These are phyloP conservation scores for Pitangus sulphuratus DNA, from an alignment of 2,797 vertebrate genomes.

Conservation along the genomic window DNA sequence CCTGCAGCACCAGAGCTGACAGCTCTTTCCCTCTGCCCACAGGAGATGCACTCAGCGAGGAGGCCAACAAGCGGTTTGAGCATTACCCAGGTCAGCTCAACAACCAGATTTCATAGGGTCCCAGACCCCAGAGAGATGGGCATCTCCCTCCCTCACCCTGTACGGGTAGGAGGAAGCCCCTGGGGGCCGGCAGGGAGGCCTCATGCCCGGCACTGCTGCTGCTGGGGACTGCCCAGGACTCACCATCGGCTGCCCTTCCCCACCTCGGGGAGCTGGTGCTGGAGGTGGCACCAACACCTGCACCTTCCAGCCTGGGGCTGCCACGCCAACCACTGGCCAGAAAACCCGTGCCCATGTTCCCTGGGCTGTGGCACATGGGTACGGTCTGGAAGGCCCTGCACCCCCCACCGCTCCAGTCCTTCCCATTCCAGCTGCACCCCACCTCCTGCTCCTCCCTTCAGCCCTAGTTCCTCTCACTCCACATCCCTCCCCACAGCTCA, in stretches of 20 bases:
- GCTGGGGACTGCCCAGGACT: not conserved
- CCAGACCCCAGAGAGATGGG: not conserved
- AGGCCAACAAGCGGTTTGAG: conserved; percentile 91
- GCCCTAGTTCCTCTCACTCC: not conserved
- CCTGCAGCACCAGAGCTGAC: rapidly evolving
- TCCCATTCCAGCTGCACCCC: not conserved
- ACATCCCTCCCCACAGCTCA: not conserved
- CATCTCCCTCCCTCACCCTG: not conserved
- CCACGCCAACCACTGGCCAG: conserved; percentile 30
- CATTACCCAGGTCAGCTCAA: conserved; percentile 95
- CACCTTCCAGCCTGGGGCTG: not conserved
- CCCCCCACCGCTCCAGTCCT: not conserved
- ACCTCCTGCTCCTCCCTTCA: not conserved
- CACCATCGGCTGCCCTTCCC: not conserved
- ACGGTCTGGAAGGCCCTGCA: not conserved
- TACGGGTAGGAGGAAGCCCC: not conserved
- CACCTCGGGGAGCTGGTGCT: not conserved
- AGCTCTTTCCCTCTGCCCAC: not conserved
- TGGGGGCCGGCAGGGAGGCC: not conserved
- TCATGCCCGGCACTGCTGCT: not conserved
- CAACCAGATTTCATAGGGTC: conserved; percentile 85
- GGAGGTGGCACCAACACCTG: not conserved
- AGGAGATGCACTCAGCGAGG: conserved; percentile 95
- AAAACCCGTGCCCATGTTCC: not conserved
- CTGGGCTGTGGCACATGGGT: not conserved